Evolutionary conservation across 2,888 invertebrate species (phyloP).

Genomic region (Metallyticus violacea): DNA sequence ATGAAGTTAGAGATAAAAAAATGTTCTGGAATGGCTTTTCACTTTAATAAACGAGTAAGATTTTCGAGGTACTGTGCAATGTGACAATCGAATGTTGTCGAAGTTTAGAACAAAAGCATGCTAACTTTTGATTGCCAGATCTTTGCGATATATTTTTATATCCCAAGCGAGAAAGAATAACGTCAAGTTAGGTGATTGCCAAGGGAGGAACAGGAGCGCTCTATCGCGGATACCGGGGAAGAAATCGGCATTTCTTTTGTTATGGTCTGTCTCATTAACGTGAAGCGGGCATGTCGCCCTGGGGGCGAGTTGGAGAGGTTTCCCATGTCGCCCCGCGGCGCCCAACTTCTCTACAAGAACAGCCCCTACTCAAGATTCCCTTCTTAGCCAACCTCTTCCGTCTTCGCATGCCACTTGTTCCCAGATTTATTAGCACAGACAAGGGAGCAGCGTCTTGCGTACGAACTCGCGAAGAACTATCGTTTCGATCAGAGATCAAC

Average conservation of each 20-base stretch:
- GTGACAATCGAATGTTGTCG: no score
- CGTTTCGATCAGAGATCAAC: no score
- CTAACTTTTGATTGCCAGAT: no score
- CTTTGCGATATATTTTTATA: no score
- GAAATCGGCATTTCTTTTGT: not conserved
- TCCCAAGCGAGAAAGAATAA: not conserved
- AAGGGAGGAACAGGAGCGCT: not conserved
- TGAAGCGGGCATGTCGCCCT: not conserved
- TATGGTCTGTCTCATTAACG: not conserved
- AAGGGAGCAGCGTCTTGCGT: no score
- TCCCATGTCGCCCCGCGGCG: conserved; percentile 4
- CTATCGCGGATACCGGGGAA: not conserved
- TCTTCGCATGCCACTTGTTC: not conserved
- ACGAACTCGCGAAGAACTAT: no score
- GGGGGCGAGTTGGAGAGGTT: not conserved
- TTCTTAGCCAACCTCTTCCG: no score
- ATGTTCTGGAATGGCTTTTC: no score
- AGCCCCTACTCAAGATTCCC: not conserved
- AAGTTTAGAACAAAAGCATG: not conserved
- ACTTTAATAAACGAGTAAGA: no score
- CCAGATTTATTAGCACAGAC: not conserved
- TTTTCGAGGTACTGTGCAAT: no score
- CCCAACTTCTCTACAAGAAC: not conserved
- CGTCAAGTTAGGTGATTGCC: not conserved
- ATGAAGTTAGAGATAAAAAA: no score